Base-by-base conservation (phyloP, 2,797 vertebrate genomes). In the Acipenser ruthenus region DNA sequence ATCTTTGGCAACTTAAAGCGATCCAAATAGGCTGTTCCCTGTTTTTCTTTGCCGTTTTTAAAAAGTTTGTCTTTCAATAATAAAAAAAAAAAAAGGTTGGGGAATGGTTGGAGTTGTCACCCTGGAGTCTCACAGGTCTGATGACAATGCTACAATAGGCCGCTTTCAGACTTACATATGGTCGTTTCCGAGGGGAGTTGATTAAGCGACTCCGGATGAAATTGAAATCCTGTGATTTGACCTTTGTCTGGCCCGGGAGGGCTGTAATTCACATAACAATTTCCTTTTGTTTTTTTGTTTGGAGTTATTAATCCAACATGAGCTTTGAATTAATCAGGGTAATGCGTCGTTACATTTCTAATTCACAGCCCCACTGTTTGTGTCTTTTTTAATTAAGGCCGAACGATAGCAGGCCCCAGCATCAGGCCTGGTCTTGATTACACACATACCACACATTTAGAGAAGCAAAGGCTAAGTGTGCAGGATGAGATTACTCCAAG, bases 331-430 rank as follows among this genome's bases (percentile, higher is more conserved):
- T 90, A 92, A 90, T 91, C 85, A 80, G 74, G 86, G 86, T 84
- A 82, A 90, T 85, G 83, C 78, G 79, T 84, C 85, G 91, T 89
- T 93, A 90, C 88, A 87, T 90, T 92, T 88, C 90, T 93, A 93
- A 94, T 95, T 95, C 93, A 91, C 88, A 84, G 84, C 88, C 89
- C 88, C 56, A 75, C 92, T 86, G 91, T 90, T 91, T 90, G 88
- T 78, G 93, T 94, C 94, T 86, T 88, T 92, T 92, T 90, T 90
- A 94, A 97, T 97, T 97, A 98, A 94, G 91, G 90, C 88, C 88
- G 88, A 89, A 85, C 83, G 87, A 89, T 89, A 90, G 86, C 88
- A 86, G 85, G 78, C 84, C 84, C 77, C 74, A 76, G 78, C 81
- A 18, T 62, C 60, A 48, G 60, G 62, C 53, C 62, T 71, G 66